phyloP scores from a whole-genome alignment of 2,888 invertebrate genomes.

The Drosophila paranaensis region DNA sequence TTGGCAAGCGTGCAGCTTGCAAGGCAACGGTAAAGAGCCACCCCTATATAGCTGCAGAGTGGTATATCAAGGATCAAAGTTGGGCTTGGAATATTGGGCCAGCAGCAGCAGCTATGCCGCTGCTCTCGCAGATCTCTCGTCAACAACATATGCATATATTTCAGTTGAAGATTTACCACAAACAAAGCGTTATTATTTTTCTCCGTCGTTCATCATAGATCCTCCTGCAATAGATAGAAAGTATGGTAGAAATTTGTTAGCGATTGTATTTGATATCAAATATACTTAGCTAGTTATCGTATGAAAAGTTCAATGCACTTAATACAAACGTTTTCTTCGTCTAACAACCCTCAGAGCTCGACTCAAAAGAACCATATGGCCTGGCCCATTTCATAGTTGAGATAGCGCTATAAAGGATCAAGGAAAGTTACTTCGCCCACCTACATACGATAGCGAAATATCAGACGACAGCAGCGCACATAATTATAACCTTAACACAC shows the following conservation, averaged over 20 bases:
- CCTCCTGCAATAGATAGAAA: slow-evolving; percentile 75
- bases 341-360: slow-evolving; percentile 50
- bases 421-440: slow-evolving; percentile 56
- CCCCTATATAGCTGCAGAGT: slow-evolving; percentile 52
- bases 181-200: slow-evolving; percentile 83
- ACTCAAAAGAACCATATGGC: slow-evolving; percentile 59
- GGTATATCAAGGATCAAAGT: slow-evolving; percentile 51
- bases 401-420: slow-evolving; percentile 39
- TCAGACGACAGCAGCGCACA: slow-evolving; percentile 49
- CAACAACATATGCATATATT: not conserved
- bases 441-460: slow-evolving; percentile 50
- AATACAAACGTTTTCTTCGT: slow-evolving; percentile 14
- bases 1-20: slow-evolving; percentile 65
- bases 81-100: slow-evolving; percentile 37
- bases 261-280: not conserved
- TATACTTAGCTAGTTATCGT: slow-evolving; percentile 10
- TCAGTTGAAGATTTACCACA: slow-evolving; percentile 74
- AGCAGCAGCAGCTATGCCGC: slow-evolving; percentile 41
- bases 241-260: slow-evolving; percentile 19
- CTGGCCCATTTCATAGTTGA: slow-evolving; percentile 48
- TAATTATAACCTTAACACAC: slow-evolving; percentile 67
- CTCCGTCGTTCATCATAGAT: slow-evolving; percentile 84
- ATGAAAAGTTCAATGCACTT: slow-evolving; percentile 71
- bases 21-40: slow-evolving; percentile 61
- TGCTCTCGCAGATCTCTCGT: slow-evolving; percentile 34